Base-by-base conservation (phyloP, 2,113 vertebrate species). In the Prinia subflava region DNA sequence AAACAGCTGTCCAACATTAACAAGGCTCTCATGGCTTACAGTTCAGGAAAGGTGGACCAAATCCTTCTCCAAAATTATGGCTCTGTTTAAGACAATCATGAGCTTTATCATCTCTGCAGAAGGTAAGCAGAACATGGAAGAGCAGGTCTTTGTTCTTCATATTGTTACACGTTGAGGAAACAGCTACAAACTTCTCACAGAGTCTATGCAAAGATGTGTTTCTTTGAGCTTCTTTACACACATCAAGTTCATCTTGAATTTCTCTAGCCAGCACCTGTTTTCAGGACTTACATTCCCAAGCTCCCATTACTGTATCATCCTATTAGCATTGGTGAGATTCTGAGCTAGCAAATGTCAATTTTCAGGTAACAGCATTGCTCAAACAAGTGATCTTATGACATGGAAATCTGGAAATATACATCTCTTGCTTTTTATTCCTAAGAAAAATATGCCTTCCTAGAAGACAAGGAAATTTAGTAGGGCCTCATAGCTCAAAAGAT, bases 81-180 rank as follows among this genome's bases (percentile, higher is more conserved):
- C 41, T 57, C 27, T 2, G 14, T 64, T 95, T 79, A 79, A 76
- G 28, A 31, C 2, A 7, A 73, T 30, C 44, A n/a, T 13, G 8
- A 88, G 31, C 41, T 37, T 49, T 30, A 33, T 30, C 15, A 16
- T 60, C 42, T 71, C 73, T 65, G 37, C 55, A 88, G 64, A 85
- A 73, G 27, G 39, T 39, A 47, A 85, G 41, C 3, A 59, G 68
- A 89, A 78, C 11, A 30, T 13, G 17, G 17, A 70, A 81, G 22
- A 80, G 4, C 1, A 14, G 11, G 23, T 82, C n/a, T 55, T 64
- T 68, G 59, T 31, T 77, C 60, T 90, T 83, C 27, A 49, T 56
- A 37, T 13, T 41, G 56, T 15, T 49, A 71, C 25, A 33, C 3
- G 0, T 8, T 0, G 0, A 87, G 30, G 16, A 69, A 94, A 57